Base-by-base conservation (phyloP, 2,888 invertebrate species). In the Pseudeuparius sepicola region DNA sequence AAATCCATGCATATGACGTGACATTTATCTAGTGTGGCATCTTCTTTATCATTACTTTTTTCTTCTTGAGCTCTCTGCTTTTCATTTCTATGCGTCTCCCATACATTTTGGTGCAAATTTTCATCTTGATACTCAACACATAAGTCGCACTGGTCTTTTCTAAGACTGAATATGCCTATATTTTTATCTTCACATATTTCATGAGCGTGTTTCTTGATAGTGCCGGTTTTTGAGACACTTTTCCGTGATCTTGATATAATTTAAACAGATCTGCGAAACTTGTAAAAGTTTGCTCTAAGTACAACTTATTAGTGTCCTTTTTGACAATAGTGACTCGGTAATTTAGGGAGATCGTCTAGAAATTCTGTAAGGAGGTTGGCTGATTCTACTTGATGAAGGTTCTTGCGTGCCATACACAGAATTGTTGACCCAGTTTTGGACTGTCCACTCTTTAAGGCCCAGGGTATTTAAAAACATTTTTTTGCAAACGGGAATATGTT, bases 161-260 rank as follows among this genome's bases (percentile, higher is more conserved):
- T 4, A 2, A 29, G 35, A 11, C 13, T 35, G 10, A 35, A 35
- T 29, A 35, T 29, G 24, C 35, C 29, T 11, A 35, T 29, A 35
- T 20, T 34, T 17, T 13, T 16, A n/a, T 34, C 14, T 27, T 14
- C 2, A 35, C 20, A 12, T 24, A 35, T n/a, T 35, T 35, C 14
- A 23, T 35, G 3, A 28, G 23, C 14, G 24, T 29, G 11, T 29
- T 35, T 29, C 29, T 29, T 12, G 26, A 26, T 11, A 26, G 12
- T 26, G 26, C 26, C 5, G 2, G 4, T 10, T 26, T 4, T 3
- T 12, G 2, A 4, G 12, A 26, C 6, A 11, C n/a, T 3, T 12
- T 26, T 14, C 26, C 14, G n/a, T 26, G 26, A 4, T 26, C 3
- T 12, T 26, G 3, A n/a, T n/a, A n/a, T n/a, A n/a, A n/a, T n/a